phyloP scores from a whole-genome alignment of 2,888 invertebrate species.

The Andrena praecox region DNA sequence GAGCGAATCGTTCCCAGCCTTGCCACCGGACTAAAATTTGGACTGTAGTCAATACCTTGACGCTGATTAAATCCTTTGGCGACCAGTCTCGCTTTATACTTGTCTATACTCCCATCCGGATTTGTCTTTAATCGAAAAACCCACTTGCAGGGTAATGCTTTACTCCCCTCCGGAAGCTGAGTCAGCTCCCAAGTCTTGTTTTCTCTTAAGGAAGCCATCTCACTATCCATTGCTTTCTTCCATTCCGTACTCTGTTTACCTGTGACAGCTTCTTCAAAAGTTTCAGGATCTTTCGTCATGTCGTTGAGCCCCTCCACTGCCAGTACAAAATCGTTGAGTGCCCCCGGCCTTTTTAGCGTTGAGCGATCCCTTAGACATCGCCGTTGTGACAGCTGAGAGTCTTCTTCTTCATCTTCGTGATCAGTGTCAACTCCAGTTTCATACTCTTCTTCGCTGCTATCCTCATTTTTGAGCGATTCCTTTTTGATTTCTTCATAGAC shows the following conservation, averaged over 20 bases:
- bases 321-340: neutral
- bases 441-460: no score
- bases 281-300: neutral
- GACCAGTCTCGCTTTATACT: conserved; percentile 59
- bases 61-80: conserved; percentile 57
- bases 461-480: no score
- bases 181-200: neutral
- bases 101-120: neutral
- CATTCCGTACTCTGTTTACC: neutral
- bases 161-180: neutral
- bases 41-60: conserved; percentile 56
- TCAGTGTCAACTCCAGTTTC: no score
- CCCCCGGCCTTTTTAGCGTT: neutral
- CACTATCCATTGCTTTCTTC: neutral
- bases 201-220: neutral
- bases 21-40: conserved; percentile 58
- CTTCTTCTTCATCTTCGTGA: neutral
- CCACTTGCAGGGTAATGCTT: neutral
- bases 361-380: neutral
- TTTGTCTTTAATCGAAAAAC: neutral
- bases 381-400: no score
- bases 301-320: neutral
- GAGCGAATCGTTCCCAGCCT: conserved; percentile 39
- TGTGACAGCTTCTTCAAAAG: neutral
- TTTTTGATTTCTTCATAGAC: no score